phyloP scores from a whole-genome alignment of 2,113 vertebrate genomes.

The Dendropsophus ebraccatus region DNA sequence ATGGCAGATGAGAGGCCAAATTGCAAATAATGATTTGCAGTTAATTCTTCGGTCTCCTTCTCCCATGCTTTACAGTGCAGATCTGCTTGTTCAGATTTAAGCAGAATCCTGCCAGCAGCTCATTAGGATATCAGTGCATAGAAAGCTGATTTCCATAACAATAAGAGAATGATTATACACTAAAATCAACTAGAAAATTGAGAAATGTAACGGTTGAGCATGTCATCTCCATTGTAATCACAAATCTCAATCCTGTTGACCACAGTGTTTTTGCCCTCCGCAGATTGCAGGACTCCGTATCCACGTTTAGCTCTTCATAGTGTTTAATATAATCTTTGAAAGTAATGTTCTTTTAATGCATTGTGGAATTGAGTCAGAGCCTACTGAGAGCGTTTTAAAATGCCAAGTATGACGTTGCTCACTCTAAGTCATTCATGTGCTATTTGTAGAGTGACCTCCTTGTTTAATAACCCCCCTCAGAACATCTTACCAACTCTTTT shows the following conservation, averaged over 20 bases:
- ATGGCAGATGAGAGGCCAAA: too few species aligned
- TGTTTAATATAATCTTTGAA: not conserved
- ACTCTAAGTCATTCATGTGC: not conserved
- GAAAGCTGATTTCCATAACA: too few species aligned
- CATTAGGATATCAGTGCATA: too few species aligned
- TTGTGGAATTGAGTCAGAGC: not conserved
- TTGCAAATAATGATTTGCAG: too few species aligned
- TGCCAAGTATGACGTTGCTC: not conserved
- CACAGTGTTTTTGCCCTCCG: not conserved
- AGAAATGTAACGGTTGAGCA: not conserved
- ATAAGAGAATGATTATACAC: not conserved
- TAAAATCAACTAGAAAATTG: not conserved
- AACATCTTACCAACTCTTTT: not conserved
- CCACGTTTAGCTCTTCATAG: not conserved
- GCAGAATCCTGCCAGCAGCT: too few species aligned
- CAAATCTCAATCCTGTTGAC: not conserved
- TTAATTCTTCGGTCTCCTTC: too few species aligned
- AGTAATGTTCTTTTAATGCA: not conserved
- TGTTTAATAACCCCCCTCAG: not conserved
- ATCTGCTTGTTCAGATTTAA: too few species aligned
- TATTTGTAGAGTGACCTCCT: not conserved
- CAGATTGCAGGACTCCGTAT: not conserved
- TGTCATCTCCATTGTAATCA: not conserved
- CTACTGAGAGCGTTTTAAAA: not conserved
- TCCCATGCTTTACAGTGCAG: too few species aligned